A percentile compares a stretch with the other conserved stretches of the same genome.
phyloP scores from a whole-genome alignment of 2,888 invertebrate genomes.

The Scelioninae gen. 2 region DNA sequence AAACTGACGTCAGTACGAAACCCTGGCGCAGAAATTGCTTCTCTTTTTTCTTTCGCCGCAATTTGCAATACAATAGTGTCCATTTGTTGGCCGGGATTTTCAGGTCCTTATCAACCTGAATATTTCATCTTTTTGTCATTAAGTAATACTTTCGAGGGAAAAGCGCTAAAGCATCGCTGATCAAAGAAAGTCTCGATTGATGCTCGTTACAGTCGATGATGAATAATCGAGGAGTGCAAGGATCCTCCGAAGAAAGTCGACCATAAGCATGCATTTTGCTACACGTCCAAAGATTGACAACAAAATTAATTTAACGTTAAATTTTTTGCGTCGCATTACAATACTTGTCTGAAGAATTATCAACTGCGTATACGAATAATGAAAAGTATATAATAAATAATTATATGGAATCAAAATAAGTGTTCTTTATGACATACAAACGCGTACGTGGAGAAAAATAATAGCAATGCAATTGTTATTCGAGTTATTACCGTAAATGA shows the following conservation, averaged over 20 bases:
- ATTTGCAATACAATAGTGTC: slow-evolving; percentile 29
- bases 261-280: slow-evolving; percentile 53
- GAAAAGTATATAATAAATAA: no score
- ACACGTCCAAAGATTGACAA: no score
- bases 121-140: slow-evolving; percentile 41
- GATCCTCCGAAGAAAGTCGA: slow-evolving; percentile 41
- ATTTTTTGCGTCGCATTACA: no score
- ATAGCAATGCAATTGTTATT: no score
- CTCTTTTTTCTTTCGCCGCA: slow-evolving; percentile 13
- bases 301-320: no score
- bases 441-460: no score
- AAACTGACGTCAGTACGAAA: background rate
- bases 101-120: slow-evolving; percentile 31
- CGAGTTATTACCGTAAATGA: no score
- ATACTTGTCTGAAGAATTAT: no score
- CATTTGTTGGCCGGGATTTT: slow-evolving; percentile 24
- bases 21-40: background rate
- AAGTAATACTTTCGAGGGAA: slow-evolving; percentile 43
- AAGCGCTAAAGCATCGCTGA: slow-evolving; percentile 61
- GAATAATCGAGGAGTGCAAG: slow-evolving; percentile 65
- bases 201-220: slow-evolving; percentile 63
- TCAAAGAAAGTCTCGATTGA: slow-evolving; percentile 66
- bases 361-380: no score
- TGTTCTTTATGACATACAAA: no score
- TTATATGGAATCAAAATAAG: no score